phyloP scores from a whole-genome alignment of 2,113 vertebrate species.

The Leptocoma aspasia region DNA sequence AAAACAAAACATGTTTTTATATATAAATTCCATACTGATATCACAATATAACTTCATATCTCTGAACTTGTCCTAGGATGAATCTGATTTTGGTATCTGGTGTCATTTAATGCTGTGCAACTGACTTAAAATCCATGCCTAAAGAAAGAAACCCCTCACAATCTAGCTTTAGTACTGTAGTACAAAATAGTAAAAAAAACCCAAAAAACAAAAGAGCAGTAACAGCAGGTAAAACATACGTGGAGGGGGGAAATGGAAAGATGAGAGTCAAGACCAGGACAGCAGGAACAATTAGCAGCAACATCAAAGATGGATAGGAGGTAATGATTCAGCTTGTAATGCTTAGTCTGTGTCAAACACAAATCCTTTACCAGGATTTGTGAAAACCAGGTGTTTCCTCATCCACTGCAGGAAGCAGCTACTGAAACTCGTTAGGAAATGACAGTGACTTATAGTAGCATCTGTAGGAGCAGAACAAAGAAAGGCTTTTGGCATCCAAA shows the following conservation, averaged over 20 bases:
- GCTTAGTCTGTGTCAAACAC: background rate
- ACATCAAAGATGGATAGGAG: background rate
- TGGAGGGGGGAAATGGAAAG: background rate
- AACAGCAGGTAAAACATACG: background rate
- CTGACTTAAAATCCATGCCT: background rate
- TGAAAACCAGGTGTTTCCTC: conserved; percentile 11
- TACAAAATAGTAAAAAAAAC: background rate
- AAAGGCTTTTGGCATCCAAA: background rate
- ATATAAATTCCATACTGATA: background rate
- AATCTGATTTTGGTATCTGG: background rate
- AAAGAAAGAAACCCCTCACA: background rate
- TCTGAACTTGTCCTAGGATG: background rate
- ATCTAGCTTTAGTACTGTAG: background rate
- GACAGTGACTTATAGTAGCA: background rate
- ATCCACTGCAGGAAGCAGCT: background rate
- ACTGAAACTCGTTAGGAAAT: conserved; percentile 3
- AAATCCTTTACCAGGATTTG: background rate
- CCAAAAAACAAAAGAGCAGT: background rate
- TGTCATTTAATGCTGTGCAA: background rate
- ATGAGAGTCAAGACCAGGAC: background rate
- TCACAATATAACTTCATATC: background rate
- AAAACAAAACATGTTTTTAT: background rate
- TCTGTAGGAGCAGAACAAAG: conserved; percentile 26
- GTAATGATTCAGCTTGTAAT: background rate
- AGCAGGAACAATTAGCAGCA: background rate